Evolutionary conservation across 2,888 invertebrate species (phyloP), one percentile per base, ranked within the genome.

Genomic region (Dolomedes plantarius): DNA sequence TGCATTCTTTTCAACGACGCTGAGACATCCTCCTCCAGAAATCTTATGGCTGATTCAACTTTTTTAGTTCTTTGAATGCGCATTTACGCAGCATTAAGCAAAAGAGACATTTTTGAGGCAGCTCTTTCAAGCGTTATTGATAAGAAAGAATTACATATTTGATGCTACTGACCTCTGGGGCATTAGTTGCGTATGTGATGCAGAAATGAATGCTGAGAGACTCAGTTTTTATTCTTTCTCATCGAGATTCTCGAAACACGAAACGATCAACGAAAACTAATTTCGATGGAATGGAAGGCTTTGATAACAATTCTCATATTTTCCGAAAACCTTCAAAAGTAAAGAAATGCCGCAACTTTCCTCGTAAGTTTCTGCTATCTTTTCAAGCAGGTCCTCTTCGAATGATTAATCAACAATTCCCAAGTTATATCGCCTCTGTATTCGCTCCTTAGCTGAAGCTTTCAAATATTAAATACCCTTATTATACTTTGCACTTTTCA

Each of bases 1-100:
- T 23, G 67, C 72, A 73, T 77, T 85, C 83, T 67, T 83, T 82
- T 39, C 46, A 41, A 29, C 41, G 32, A 67, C 46, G 27, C 65
- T 73, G 73, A 79, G 64, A 41, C 69, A 64, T 65, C 31, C 31
- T 72, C 73, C 36, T 68, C 27, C 28, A 27, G 56, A 74, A 81
- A 67, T 73, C 50, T 73, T 67, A 56, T 39, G 65, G 67, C 73
- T 29, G 50, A 31, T 32, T 31, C 27, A 29, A 31, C 64, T 50
- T 83, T 83, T 76, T 76, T 65, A 69, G 32, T 82, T 71, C 75
- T 82, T 64, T 73, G 62, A 75, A 41, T 75, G 62, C 82, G 76
- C 76, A 76, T 76, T 83, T 76, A 41, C 82, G 76, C 82, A 71
- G 82, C 82, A 83, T 83, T 83, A 83, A 71, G 39, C 82, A 83